A percentile compares a stretch with the other conserved stretches of the same genome.
phyloP scores from a whole-genome alignment of 2,113 vertebrate species.

The Fukomys damarensis region DNA sequence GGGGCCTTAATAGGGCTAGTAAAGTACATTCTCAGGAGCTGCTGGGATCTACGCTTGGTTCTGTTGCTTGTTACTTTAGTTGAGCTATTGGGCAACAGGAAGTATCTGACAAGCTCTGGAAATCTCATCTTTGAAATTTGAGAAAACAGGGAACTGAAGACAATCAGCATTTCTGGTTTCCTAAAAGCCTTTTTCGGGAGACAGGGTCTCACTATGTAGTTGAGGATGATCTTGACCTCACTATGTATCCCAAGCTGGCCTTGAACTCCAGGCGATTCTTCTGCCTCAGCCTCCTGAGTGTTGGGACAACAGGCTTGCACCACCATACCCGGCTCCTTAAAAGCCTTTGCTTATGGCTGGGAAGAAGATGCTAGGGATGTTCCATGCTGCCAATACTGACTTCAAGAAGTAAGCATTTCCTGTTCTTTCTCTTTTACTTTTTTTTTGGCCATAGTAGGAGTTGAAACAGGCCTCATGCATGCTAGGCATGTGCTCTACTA shows the following conservation, averaged over 20 bases:
- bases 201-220: background rate
- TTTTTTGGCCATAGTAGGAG: background rate
- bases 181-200: background rate
- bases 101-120: background rate
- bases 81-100: background rate
- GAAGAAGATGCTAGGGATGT: background rate
- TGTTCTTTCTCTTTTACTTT: background rate
- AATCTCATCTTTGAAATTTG: background rate
- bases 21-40: background rate
- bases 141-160: background rate
- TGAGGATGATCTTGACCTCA: background rate
- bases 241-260: background rate
- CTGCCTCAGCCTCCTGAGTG: background rate
- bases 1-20: background rate
- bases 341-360: background rate
- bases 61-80: background rate
- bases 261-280: background rate
- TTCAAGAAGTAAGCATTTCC: background rate
- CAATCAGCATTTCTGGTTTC: background rate
- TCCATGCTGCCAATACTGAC: background rate
- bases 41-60: background rate
- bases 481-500: background rate
- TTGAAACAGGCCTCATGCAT: background rate
- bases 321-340: background rate
- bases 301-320: background rate